Evolutionary conservation across 1,140 invertebrate species (phyloP).

Genomic region (Caenorhabditis brenneri): DNA sequence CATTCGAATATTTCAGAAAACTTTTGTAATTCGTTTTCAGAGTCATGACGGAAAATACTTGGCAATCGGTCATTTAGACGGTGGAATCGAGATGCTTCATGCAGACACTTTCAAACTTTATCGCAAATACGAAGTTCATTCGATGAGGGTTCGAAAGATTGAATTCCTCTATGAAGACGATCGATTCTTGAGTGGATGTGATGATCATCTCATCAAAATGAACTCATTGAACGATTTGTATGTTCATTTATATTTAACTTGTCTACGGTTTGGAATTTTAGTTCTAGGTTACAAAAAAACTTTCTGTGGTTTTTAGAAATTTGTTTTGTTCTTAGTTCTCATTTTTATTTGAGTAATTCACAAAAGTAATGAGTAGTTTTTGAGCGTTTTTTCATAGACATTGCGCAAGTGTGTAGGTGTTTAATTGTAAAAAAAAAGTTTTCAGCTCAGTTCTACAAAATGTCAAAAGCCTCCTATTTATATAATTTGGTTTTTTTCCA

Average conservation of each 20-base stretch:
- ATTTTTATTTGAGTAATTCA: no score
- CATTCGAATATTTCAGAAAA: background rate
- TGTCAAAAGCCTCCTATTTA: no score
- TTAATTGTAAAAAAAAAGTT: no score
- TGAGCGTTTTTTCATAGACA: no score
- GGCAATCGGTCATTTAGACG: conserved; percentile 5
- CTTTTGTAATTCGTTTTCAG: background rate
- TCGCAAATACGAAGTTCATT: conserved; percentile 39
- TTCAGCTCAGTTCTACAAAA: no score
- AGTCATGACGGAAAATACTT: conserved; percentile 9
- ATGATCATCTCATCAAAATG: conserved; percentile 37
- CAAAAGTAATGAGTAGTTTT: no score
- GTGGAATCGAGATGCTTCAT: conserved; percentile 1
- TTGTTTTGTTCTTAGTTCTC: no score
- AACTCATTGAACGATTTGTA: background rate
- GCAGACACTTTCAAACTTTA: conserved; percentile 7
- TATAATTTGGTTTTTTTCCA: no score
- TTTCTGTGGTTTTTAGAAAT: no score
- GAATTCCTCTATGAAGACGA: conserved; percentile 9
- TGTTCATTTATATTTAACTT: background rate
- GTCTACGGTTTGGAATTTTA: no score
- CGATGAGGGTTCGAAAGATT: conserved; percentile 38
- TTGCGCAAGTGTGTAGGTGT: no score
- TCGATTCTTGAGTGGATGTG: conserved; percentile 25
- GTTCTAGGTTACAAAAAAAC: no score